Evolutionary conservation across 2,888 invertebrate genomes (phyloP), one percentile per base, ranked within the genome.

Genomic region (Brenthis daphne): DNA sequence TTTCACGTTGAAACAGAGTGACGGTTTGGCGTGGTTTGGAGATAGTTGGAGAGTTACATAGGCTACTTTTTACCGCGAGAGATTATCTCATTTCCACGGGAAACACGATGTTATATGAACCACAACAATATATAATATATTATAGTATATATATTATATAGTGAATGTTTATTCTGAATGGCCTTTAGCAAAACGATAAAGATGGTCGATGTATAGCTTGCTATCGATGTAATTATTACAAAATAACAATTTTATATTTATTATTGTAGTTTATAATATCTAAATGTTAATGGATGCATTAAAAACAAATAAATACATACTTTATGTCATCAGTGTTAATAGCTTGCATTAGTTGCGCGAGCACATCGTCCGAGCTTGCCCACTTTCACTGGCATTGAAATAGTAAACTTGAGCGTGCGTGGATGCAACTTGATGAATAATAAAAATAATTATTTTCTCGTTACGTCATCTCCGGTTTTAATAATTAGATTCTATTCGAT

Each of bases 351-450:
- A 66, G 68, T 67, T 69, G 70, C 79, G 77, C 78, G 77, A 75
- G 76, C 77, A 76, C 77, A 61, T 68, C 72, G 70, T 48, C 57
- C 60, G 69, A 56, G 70, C 68, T 70, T 66, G 76, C 76, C 80
- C 82, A 88, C 89, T 90, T 90, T 90, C 89, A 85, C 89, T 86
- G 85, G 80, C 84, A 83, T 83, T 84, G 84, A 82, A 80, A 75
- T 73, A 73, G 73, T 72, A 71, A 75, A 71, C 70, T 73, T 72
- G 72, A 69, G 64, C 69, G 64, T 54, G 43, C 20, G 37, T 56
- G 56, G 50, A 60, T 67, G 61, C 61, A 67, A 60, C 50, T 63
- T 61, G 48, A 56, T 50, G 43, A 24, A 63, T 67, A 43, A 67
- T 67, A 56, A 67, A 61, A 56, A 57, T 67, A 61, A 57, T 67